Percentiles rank a stretch among this genome's conserved stretches.
These are phyloP conservation scores for Cosmorhoe ocellata DNA, from an alignment of 2,888 invertebrate species.

Conservation along the genomic window DNA sequence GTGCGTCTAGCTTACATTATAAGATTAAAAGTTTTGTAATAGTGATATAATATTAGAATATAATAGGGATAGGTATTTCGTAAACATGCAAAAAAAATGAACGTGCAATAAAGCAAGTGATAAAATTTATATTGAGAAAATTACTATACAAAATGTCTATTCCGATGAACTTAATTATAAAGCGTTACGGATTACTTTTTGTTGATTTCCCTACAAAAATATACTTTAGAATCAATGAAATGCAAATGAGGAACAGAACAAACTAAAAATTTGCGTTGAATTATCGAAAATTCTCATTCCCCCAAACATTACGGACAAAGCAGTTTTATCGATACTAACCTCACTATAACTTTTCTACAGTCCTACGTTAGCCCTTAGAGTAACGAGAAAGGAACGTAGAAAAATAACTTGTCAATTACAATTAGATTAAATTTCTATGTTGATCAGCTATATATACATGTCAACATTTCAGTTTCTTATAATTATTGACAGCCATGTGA, in stretches of 20 bases:
- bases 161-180: slow-evolving; percentile 80
- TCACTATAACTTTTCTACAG: slow-evolving; percentile 21
- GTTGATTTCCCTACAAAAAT: slow-evolving; percentile 61
- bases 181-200: slow-evolving; percentile 76
- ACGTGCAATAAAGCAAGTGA: slow-evolving; percentile 67
- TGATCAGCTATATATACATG: slow-evolving; percentile 80
- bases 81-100: slow-evolving; percentile 44
- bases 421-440: slow-evolving; percentile 76
- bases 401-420: slow-evolving; percentile 80
- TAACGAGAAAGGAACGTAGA: slow-evolving; percentile 74
- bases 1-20: slow-evolving; percentile 71
- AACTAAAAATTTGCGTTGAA: slow-evolving; percentile 16
- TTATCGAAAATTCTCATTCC: slow-evolving; percentile 18
- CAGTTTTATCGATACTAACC: slow-evolving; percentile 18
- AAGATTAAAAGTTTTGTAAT: slow-evolving; percentile 55
- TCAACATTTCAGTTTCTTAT: slow-evolving; percentile 80
- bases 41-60: slow-evolving; percentile 38
- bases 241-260: slow-evolving; percentile 5
- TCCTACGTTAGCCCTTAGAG: slow-evolving; percentile 52
- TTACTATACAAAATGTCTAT: slow-evolving; percentile 73
- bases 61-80: slow-evolving; percentile 34
- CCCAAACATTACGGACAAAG: slow-evolving; percentile 27
- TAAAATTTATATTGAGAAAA: slow-evolving; percentile 66
- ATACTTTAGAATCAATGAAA: slow-evolving; percentile 25
- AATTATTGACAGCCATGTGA: slow-evolving; percentile 83